phyloP scores from a whole-genome alignment of 1,140 invertebrate species.

The Coelopa frigida region DNA sequence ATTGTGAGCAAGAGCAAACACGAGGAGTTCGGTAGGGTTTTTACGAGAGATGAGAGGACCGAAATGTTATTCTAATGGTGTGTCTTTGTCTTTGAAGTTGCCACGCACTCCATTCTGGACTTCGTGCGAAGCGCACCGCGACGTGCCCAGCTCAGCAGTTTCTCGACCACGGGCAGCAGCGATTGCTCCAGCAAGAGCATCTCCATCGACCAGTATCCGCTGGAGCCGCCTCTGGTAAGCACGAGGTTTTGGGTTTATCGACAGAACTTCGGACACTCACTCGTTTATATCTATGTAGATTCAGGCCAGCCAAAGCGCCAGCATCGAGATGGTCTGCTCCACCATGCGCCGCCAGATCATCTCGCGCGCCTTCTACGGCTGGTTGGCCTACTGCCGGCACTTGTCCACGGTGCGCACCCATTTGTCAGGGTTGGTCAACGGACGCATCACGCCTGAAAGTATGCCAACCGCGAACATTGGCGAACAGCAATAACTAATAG shows the following conservation, averaged over 20 bases:
- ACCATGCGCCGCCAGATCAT: conserved; percentile 92
- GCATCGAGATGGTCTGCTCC: conserved; percentile 69
- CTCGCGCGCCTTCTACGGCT: conserved; percentile 90
- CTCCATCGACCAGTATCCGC: conserved; percentile 31
- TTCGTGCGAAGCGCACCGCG: conserved; percentile 35
- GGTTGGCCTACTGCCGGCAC: conserved; percentile 88
- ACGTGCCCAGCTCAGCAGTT: conserved; percentile 36
- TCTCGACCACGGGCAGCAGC: conserved; percentile 41
- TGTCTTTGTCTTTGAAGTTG: conserved; percentile 20
- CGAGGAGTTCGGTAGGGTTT: conserved; percentile 61
- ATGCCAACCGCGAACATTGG: conserved; percentile 13
- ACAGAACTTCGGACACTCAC: not conserved
- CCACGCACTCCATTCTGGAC: conserved; percentile 35
- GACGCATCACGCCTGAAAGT: conserved; percentile 56
- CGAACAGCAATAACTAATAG: not conserved
- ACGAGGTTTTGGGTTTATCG: not conserved
- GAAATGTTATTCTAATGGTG: not conserved
- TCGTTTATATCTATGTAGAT: not conserved
- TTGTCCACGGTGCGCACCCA: conserved; percentile 85
- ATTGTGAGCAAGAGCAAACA: conserved; percentile 72
- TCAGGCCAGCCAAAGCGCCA: conserved; percentile 46
- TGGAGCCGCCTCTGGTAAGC: conserved; percentile 26
- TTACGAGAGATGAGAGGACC: not conserved
- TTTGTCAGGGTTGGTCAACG: conserved; percentile 75
- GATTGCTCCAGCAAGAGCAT: conserved; percentile 40